Evolutionary conservation across 2,888 invertebrate species (phyloP), one percentile per base, ranked within the genome.

Genomic region (Tiphia femorata): DNA sequence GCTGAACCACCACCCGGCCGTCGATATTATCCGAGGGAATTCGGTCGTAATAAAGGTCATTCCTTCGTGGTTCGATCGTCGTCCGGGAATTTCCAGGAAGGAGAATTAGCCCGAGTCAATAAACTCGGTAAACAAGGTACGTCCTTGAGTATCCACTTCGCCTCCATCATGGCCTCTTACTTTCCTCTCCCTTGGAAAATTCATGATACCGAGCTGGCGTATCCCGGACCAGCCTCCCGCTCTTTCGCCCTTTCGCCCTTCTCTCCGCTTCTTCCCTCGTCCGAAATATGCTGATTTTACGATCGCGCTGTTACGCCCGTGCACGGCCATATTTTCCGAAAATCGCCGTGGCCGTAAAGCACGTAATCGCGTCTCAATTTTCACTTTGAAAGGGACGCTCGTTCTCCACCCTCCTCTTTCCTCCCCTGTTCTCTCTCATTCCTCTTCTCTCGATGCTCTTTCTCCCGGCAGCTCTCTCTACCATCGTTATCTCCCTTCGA

Each of bases 281-380:
- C 17, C 50, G 33, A 53, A 49, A 65, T 60, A 58, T 56, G 60
- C 58, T 65, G 55, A 55, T 65, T 62, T 65, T 66, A 60, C 54
- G 51, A 49, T 21, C 41, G 29, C 40, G 44, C 41, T 37, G 42
- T 48, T 52, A 59, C 49, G 38, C 25, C 27, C 42, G 41, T 25
- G 41, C 41, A 20, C 30, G 44, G 47, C 48, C 51, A 55, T 65
- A 62, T 69, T 65, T 58, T 55, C 53, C 25, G 57, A 65, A 62
- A 69, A 60, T 50, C 55, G 49, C 55, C 65, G 52, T 47, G 42
- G 51, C 53, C 49, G 30, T 65, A 58, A 65, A 59, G 48, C 49
- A 40, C 51, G 49, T 56, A 62, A 66, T 58, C 58, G 54, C 46
- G 58, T 58, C 62, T 59, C 65, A 55, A 66, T 65, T 57, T 66